Conservation (phyloP, 1,140 invertebrate species). For the Pachypsylla venusta region DNA sequence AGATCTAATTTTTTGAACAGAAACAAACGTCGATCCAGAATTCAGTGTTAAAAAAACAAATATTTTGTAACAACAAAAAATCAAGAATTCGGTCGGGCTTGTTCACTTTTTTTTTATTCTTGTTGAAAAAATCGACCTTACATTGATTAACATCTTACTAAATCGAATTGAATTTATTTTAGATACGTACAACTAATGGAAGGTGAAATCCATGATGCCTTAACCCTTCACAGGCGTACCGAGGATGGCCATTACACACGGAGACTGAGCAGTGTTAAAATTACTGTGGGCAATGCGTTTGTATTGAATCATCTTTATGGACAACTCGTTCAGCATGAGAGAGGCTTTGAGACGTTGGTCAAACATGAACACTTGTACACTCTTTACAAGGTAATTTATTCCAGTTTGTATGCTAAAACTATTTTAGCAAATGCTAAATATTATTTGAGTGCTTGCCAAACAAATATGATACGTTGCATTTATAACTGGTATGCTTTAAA, state of each 20-base stretch:
- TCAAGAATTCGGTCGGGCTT: too few species aligned
- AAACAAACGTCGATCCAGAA: too few species aligned
- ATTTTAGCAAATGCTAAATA: background rate
- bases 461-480: too few species aligned
- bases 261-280: conserved; percentile 33
- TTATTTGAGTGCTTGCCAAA: too few species aligned
- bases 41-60: too few species aligned
- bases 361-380: conserved; percentile 30
- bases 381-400: conserved; percentile 30
- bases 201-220: conserved; percentile 65
- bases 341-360: conserved; percentile 34
- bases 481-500: too few species aligned
- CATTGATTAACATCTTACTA: too few species aligned
- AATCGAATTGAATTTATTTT: too few species aligned
- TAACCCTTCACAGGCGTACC: conserved; percentile 66
- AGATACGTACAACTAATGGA: conserved; percentile 81
- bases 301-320: conserved; percentile 78
- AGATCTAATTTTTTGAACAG: too few species aligned
- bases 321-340: conserved; percentile 61
- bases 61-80: too few species aligned
- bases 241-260: conserved; percentile 64
- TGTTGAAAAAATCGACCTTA: too few species aligned
- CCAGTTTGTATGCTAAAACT: background rate
- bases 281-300: conserved; percentile 40
- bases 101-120: too few species aligned